phyloP scores from a whole-genome alignment of 2,888 invertebrate genomes.

The Campaea margaritaria region DNA sequence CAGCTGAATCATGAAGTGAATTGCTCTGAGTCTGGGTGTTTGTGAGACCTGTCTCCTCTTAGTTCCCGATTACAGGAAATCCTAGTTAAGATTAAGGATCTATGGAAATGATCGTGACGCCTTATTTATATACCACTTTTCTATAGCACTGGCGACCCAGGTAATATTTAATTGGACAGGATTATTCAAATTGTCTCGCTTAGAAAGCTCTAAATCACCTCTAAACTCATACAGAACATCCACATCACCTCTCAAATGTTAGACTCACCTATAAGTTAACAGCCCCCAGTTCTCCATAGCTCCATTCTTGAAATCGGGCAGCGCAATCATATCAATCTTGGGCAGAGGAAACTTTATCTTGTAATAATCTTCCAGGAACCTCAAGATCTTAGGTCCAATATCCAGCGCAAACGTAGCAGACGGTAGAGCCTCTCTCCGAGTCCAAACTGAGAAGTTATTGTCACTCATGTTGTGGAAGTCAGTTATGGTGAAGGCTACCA shows the following conservation, averaged over 20 bases:
- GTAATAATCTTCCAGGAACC: conserved; percentile 90
- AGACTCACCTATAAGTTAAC: conserved; percentile 88
- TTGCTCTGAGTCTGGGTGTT: too few species aligned
- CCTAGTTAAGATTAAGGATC: too few species aligned
- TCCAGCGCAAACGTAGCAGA: conserved; percentile 91
- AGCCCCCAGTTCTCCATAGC: conserved; percentile 97
- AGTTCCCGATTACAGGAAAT: too few species aligned
- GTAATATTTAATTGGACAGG: too few species aligned
- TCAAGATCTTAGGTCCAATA: conserved; percentile 90
- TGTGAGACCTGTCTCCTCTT: too few species aligned
- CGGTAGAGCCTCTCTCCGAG: conserved; percentile 87
- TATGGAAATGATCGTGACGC: too few species aligned
- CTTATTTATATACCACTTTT: too few species aligned
- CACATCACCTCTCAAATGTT: neutral
- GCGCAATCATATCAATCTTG: conserved; percentile 96
- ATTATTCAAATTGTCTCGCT: too few species aligned
- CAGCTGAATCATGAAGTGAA: too few species aligned
- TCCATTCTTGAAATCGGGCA: conserved; percentile 95
- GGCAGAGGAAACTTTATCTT: conserved; percentile 90
- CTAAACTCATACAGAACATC: too few species aligned
- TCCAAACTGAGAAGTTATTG: conserved; percentile 89
- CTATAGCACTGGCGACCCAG: too few species aligned
- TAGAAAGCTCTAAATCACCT: too few species aligned
- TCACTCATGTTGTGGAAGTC: conserved; percentile 87
- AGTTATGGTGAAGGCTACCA: conserved; percentile 93